phyloP scores from a whole-genome alignment of 2,113 vertebrate genomes.

The Myodes glareolus region DNA sequence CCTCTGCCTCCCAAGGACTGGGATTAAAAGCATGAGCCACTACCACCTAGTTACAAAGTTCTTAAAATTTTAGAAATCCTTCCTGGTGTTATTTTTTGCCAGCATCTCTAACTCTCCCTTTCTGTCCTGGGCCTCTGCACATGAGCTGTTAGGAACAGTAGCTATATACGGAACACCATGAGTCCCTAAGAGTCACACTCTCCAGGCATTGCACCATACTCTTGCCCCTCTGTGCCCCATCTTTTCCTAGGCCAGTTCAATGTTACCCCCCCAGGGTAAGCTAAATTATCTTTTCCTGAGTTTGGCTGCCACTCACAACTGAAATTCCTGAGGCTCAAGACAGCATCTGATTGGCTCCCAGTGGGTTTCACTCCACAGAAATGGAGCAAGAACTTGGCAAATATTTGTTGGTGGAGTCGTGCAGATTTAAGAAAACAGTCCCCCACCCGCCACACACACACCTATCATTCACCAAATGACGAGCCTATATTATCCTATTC shows the following conservation, averaged over 20 bases:
- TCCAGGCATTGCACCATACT: accelerated
- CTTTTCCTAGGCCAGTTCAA: background rate
- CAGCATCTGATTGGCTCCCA: background rate
- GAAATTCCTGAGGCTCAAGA: background rate
- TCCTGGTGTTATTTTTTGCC: background rate
- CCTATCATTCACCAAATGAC: background rate
- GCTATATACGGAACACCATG: background rate
- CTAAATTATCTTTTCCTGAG: too few species aligned
- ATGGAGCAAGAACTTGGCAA: background rate
- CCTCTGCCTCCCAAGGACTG: background rate
- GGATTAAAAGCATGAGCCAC: background rate
- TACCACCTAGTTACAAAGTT: background rate
- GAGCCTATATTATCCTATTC: background rate
- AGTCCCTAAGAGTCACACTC: accelerated
- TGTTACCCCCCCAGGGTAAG: too few species aligned
- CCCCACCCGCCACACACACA: background rate
- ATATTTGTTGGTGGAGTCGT: background rate
- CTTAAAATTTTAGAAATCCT: background rate
- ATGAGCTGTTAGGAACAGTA: too few species aligned
- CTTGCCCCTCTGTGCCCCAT: accelerated
- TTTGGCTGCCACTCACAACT: background rate
- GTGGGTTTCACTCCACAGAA: background rate
- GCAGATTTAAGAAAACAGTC: background rate
- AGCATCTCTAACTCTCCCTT: background rate
- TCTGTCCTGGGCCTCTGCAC: background rate